phyloP scores from a whole-genome alignment of 2,797 vertebrate species.

The Coilia nasus region DNA sequence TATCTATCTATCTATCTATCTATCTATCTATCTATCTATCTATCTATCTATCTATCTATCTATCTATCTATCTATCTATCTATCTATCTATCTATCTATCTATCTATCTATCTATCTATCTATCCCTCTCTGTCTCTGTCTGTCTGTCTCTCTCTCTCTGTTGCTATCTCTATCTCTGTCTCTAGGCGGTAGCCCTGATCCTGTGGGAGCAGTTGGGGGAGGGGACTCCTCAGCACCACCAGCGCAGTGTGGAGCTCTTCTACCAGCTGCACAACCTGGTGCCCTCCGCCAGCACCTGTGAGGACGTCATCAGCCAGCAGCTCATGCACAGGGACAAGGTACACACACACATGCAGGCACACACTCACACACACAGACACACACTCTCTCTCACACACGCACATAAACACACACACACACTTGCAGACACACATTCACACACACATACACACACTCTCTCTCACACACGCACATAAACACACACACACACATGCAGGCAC shows the following conservation, averaged over 20 bases:
- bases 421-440: background rate
- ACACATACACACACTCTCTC: background rate
- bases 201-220: conserved; percentile 94
- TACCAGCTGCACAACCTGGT: conserved; percentile 98
- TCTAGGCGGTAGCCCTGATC: conserved; percentile 88
- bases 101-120: background rate
- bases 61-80: too few species aligned
- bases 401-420: background rate
- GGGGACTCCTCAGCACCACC: conserved; percentile 92
- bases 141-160: background rate
- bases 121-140: background rate
- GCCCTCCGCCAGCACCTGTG: conserved; percentile 95
- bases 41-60: too few species aligned
- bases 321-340: conserved; percentile 97
- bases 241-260: conserved; percentile 97
- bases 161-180: background rate
- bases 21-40: too few species aligned
- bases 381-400: background rate
- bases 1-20: too few species aligned
- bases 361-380: background rate
- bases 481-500: background rate
- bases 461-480: too few species aligned
- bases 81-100: background rate
- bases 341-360: conserved; percentile 32
- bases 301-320: conserved; percentile 98